These are phyloP conservation scores for Vireo griseus DNA, from an alignment of 2,797 vertebrate genomes.

Conservation along the genomic window DNA sequence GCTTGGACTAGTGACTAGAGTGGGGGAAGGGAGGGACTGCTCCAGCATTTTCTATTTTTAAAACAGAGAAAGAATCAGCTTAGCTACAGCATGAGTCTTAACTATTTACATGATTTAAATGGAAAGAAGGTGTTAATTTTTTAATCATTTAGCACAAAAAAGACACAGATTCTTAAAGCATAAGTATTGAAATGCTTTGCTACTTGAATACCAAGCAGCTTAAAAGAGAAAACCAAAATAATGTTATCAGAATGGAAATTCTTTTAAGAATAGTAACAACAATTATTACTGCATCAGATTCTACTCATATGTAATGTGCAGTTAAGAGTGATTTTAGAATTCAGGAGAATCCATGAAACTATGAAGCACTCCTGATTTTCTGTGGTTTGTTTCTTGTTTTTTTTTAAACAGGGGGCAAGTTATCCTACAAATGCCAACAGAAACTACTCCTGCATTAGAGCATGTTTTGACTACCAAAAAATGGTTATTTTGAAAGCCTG, in stretches of 20 bases:
- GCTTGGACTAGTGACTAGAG: slow-evolving; percentile 66
- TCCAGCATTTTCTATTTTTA: slow-evolving; percentile 91
- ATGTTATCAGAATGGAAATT: background rate
- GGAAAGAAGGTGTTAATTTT: slow-evolving; percentile 53
- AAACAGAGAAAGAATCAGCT: slow-evolving; percentile 76
- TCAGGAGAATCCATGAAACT: background rate
- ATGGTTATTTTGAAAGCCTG: background rate
- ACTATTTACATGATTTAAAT: slow-evolving; percentile 73
- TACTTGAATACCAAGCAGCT: background rate
- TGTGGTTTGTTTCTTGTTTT: background rate
- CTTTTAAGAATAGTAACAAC: background rate
- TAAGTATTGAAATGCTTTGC: background rate
- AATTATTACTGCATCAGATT: background rate
- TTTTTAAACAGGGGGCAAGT: background rate
- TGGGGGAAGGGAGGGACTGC: slow-evolving; percentile 73
- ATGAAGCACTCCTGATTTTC: background rate
- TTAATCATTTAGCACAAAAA: background rate
- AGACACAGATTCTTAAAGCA: background rate
- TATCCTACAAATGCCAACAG: background rate
- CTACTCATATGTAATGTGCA: background rate
- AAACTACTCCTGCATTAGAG: background rate
- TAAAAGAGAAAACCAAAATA: background rate
- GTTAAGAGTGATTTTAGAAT: background rate
- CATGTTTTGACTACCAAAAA: background rate
- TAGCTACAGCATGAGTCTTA: slow-evolving; percentile 71